These are phyloP conservation scores for Garra rufa DNA, from an alignment of 2,113 vertebrate species.

Conservation along the genomic window DNA sequence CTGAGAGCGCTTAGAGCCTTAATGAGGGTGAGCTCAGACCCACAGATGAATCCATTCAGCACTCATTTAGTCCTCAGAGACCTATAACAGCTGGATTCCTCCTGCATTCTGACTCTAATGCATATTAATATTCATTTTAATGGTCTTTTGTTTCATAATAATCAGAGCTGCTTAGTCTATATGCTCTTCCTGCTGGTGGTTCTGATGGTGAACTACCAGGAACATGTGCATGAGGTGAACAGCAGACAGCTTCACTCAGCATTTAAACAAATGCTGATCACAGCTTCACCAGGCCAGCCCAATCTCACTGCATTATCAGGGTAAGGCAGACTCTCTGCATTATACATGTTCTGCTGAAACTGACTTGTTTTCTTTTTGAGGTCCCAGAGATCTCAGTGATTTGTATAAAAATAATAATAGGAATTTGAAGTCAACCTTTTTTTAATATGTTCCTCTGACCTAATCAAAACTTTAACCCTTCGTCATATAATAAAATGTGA, in stretches of 20 bases:
- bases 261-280: constrained; percentile 64
- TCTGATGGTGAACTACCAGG: constrained; percentile 81
- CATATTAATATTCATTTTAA: neutral
- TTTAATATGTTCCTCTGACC: neutral
- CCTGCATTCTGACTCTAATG: neutral
- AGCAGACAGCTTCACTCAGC: constrained; percentile 69
- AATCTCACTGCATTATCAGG: constrained; percentile 69
- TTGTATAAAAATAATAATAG: neutral
- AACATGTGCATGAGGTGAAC: constrained; percentile 66
- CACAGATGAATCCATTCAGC: neutral
- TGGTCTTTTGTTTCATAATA: constrained; percentile 4
- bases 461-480: neutral
- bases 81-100: neutral
- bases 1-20: constrained; percentile 68
- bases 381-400: neutral
- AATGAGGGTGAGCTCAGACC: constrained; percentile 72
- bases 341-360: neutral
- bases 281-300: constrained; percentile 51
- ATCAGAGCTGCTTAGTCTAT: constrained; percentile 74
- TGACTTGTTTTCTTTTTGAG: neutral
- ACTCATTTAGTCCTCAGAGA: neutral
- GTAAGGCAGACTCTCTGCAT: constrained; percentile 53
- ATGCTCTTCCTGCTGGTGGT: constrained; percentile 78
- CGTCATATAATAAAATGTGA: neutral
- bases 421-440: neutral